Conservation (phyloP, 2,888 invertebrate species). For the Merodon equestris region DNA sequence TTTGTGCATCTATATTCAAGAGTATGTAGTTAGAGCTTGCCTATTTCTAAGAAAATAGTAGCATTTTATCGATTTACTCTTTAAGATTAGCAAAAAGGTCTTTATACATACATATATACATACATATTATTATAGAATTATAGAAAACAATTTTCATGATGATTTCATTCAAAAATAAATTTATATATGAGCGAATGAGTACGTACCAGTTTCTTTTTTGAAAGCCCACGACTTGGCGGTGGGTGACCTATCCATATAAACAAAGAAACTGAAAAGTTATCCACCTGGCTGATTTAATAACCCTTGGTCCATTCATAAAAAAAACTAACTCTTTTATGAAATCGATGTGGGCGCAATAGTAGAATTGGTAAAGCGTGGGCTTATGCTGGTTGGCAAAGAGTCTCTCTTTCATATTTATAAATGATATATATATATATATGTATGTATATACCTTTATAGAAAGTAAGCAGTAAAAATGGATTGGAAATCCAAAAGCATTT, state of each 20-base stretch:
- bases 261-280: slow-evolving; percentile 50
- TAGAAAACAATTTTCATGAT: no score
- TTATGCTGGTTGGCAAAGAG: slow-evolving; percentile 35
- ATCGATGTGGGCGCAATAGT: slow-evolving; percentile 59
- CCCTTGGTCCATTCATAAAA: slow-evolving; percentile 58
- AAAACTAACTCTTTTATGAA: slow-evolving; percentile 21
- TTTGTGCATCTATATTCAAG: no score
- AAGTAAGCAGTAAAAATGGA: slow-evolving; percentile 59
- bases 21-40: no score
- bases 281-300: slow-evolving; percentile 57
- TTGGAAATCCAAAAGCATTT: slow-evolving; percentile 19
- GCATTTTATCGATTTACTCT: no score
- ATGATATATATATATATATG: no score
- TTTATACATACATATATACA: no score
- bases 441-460: slow-evolving; percentile 28
- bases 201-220: slow-evolving; percentile 22
- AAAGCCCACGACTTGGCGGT: slow-evolving; percentile 45
- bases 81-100: no score
- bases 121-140: no score
- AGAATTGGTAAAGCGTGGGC: slow-evolving; percentile 56
- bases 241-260: slow-evolving; percentile 20
- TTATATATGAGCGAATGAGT: background rate
- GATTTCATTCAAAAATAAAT: no score
- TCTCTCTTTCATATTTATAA: slow-evolving; percentile 49
- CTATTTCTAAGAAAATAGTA: no score